A percentile compares a stretch with the other conserved stretches of the same genome.
phyloP scores from a whole-genome alignment of 2,797 vertebrate genomes.

The Chiloscyllium punctatum region DNA sequence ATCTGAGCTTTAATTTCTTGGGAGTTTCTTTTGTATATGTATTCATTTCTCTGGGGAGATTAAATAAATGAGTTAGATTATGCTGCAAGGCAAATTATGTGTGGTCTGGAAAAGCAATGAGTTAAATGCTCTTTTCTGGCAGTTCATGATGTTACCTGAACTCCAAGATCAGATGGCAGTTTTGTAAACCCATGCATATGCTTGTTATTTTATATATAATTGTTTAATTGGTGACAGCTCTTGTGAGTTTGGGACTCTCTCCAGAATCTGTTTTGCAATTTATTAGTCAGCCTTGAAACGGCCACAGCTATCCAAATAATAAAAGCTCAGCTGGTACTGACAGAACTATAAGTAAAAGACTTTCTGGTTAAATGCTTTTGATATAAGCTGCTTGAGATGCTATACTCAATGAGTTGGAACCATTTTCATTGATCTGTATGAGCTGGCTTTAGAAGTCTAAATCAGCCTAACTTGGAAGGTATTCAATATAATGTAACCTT shows the following conservation, averaged over 20 bases:
- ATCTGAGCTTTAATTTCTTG: background rate
- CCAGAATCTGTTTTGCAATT: background rate
- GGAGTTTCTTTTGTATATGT: background rate
- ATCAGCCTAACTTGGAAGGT: background rate
- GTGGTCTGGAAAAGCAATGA: background rate
- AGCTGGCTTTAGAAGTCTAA: background rate
- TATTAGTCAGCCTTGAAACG: background rate
- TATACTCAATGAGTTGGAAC: slow-evolving; percentile 13
- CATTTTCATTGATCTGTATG: background rate
- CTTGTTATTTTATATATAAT: background rate
- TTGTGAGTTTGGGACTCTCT: slow-evolving; percentile 7
- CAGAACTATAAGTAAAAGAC: slow-evolving; percentile 5
- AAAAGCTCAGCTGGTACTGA: slow-evolving; percentile 27
- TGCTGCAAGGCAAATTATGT: background rate
- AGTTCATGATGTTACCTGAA: background rate
- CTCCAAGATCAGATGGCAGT: background rate
- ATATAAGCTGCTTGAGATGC: slow-evolving; percentile 16
- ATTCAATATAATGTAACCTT: background rate
- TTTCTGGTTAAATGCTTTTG: slow-evolving; percentile 7
- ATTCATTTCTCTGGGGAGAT: background rate
- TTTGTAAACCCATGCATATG: background rate
- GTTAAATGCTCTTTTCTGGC: background rate
- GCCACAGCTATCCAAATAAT: slow-evolving; percentile 16
- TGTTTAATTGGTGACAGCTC: slow-evolving; percentile 31
- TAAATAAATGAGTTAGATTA: background rate